A percentile compares a stretch with the other conserved stretches of the same genome.
phyloP scores from a whole-genome alignment of 1,140 invertebrate genomes.

The Drosophila repletoides region DNA sequence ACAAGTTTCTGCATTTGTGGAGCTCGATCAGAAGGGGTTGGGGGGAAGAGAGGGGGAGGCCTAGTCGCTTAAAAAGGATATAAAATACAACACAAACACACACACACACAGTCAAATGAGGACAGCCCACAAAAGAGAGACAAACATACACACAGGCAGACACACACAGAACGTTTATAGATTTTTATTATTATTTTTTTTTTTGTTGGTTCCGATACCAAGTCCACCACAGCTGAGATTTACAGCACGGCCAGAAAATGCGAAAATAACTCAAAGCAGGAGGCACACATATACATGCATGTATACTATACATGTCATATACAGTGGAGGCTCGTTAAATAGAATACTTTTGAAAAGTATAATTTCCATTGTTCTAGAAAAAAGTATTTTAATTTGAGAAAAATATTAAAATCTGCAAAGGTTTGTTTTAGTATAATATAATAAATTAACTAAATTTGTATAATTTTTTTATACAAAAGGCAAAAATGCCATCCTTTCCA shows the following conservation, averaged over 20 bases:
- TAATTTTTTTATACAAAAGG: no score
- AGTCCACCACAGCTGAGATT: conserved; percentile 49
- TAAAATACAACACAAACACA: conserved; percentile 28
- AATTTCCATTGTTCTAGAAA: no score
- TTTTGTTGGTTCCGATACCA: no score
- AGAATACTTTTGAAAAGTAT: no score
- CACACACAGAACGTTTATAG: conserved; percentile 48
- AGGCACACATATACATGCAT: conserved; percentile 42
- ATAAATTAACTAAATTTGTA: no score
- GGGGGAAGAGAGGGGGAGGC: neutral
- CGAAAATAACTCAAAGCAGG: conserved; percentile 70
- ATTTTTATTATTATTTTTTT: no score
- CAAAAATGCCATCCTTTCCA: no score
- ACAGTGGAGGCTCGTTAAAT: no score
- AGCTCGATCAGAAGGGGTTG: conserved; percentile 14
- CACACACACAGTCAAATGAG: conserved; percentile 45
- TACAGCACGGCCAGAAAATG: conserved; percentile 36
- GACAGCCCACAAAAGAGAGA: conserved; percentile 53
- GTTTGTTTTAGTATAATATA: no score
- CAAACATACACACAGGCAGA: neutral
- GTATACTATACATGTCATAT: neutral
- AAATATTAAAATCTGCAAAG: no score
- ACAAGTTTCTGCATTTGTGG: conserved; percentile 68
- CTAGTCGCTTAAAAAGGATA: conserved; percentile 70
- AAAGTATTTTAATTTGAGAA: no score